Base-by-base conservation (phyloP, 2,113 vertebrate genomes). In the Cairina moschata region DNA sequence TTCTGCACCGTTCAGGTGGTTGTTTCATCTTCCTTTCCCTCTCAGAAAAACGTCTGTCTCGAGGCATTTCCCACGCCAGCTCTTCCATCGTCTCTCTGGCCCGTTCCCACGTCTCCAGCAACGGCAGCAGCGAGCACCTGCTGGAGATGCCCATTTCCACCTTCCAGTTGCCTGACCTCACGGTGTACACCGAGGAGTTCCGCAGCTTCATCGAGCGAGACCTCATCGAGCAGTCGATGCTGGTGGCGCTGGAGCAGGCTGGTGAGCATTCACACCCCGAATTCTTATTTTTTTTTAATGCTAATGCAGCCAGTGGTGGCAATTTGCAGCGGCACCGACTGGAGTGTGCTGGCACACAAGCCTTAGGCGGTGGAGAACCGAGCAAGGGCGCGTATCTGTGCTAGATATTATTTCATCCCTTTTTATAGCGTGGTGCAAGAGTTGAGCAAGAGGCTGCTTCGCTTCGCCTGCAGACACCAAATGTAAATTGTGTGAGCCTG, bases 121-220 rank as follows among this genome's bases (percentile, higher is more conserved):
- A 98, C 1, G 98, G 98, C 50, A 95, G 98, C 72, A 97, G 97
- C n/a, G 99, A 99, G 38, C 98, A 98, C 2, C 98, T 99, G 31
- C 98, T 99, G 98, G 99, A 99, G 97, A 99, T 98, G 77, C 99
- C 99, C 13, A 95, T 99, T 75, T 99, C 99, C 98, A 99, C 99
- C 90, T 99, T 99, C 98, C 99, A 99, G 97, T 98, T 99, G 77
- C 99, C 99, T 1, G 99, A 99, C 97, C 98, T 99, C 96, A 99
- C 99, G 5, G 97, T 99, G 40, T 99, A 99, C 97, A 95, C 96
- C 1, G 99, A 99, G n/a, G 99, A 99, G 31, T 99, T 99, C 96
- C 98, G 99, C 22, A 98, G 97, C 97, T 99, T 99, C 98, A 98
- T 99, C 21, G 99, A 99, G 97, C 96, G 99, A 13, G 99, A 99